A percentile compares a stretch with the other conserved stretches of the same genome.
Conservation (phyloP, 2,888 invertebrate species). For the Rotaria macrura region DNA sequence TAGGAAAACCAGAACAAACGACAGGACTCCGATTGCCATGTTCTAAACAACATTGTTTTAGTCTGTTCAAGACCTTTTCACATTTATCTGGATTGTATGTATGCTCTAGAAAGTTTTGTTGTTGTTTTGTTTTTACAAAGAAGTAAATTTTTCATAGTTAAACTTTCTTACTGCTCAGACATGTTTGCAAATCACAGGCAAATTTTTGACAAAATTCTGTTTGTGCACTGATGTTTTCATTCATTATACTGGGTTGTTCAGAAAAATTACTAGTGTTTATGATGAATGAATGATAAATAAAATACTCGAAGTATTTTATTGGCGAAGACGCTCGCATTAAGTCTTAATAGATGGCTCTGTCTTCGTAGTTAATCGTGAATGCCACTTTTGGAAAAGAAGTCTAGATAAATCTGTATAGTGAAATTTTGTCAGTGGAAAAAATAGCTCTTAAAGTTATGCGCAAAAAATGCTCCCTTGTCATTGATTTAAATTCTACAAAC, state of each 20-base stretch:
- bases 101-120: neutral
- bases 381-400: too few species aligned
- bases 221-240: neutral
- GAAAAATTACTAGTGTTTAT: too few species aligned
- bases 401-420: too few species aligned
- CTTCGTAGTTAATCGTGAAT: neutral
- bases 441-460: too few species aligned
- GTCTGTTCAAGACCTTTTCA: neutral
- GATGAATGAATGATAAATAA: too few species aligned
- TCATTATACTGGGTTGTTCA: neutral
- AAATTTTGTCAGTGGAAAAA: too few species aligned
- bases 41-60: neutral
- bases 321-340: neutral
- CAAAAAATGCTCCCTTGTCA: too few species aligned
- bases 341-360: neutral
- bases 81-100: neutral
- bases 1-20: neutral
- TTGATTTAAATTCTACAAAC: too few species aligned
- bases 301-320: too few species aligned
- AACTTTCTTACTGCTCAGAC: neutral
- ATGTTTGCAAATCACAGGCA: neutral
- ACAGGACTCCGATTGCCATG: neutral
- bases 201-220: neutral
- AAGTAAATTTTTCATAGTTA: neutral
- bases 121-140: neutral